A percentile compares a stretch with the other conserved stretches of the same genome.
Evolutionary conservation across 2,888 invertebrate species (phyloP).

Genomic region (Isotomurus palustris): DNA sequence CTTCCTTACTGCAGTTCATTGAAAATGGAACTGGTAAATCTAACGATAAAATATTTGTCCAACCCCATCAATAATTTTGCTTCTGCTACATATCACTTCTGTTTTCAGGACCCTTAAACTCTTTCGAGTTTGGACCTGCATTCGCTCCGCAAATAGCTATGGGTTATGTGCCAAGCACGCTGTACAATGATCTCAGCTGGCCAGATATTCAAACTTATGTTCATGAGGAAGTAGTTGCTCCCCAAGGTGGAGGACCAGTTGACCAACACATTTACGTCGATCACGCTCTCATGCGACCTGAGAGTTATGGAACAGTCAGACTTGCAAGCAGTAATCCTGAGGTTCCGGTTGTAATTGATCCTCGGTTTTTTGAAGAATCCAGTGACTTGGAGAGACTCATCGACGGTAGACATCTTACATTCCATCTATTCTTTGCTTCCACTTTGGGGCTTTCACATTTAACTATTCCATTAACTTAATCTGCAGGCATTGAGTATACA

Average conservation of each 20-base stretch:
- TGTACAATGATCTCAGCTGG: constrained; percentile 14
- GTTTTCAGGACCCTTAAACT: not conserved
- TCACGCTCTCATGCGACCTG: constrained; percentile 7
- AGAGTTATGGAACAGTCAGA: constrained; percentile 14
- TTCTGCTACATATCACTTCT: too few relatives aligned
- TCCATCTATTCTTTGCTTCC: too few relatives aligned
- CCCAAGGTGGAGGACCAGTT: not conserved
- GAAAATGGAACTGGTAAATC: constrained; percentile 20
- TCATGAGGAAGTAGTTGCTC: not conserved
- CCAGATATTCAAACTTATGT: constrained; percentile 27
- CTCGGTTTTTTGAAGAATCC: constrained; percentile 20
- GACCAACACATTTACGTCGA: constrained; percentile 14
- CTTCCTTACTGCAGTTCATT: constrained; percentile 11
- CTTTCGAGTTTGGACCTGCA: not conserved
- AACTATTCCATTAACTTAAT: not conserved
- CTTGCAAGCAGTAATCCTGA: constrained; percentile 16
- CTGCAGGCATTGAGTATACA: constrained; percentile 13
- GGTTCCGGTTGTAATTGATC: constrained; percentile 27
- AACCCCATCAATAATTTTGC: not conserved
- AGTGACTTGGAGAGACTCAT: constrained; percentile 21
- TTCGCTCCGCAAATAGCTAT: constrained; percentile 17
- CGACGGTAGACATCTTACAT: constrained; percentile 23
- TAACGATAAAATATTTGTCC: not conserved
- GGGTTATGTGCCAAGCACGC: constrained; percentile 19
- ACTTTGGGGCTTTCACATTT: not conserved